phyloP scores from a whole-genome alignment of 2,888 invertebrate genomes.

The Drosophila basisetae region DNA sequence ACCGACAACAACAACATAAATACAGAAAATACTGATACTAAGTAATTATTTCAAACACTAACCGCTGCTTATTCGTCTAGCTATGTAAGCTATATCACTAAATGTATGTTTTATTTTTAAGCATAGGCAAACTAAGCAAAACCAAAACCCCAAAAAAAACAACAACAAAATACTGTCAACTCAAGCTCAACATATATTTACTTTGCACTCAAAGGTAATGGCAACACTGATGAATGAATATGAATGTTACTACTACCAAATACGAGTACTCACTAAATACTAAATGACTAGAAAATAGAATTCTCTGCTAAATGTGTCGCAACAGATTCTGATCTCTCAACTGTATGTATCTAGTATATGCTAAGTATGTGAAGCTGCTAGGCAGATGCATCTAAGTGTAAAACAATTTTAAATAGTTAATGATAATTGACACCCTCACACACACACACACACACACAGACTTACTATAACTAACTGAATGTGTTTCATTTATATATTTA shows the following conservation, averaged over 20 bases:
- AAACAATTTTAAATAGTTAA: conserved; percentile 55
- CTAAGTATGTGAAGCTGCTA: conserved; percentile 30
- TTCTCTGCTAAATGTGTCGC: conserved; percentile 35
- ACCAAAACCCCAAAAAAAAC: not conserved
- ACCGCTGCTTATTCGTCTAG: conserved; percentile 61
- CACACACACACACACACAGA: conserved; percentile 9
- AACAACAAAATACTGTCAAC: conserved; percentile 16
- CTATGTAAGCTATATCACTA: conserved; percentile 51
- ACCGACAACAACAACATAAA: not conserved
- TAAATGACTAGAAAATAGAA: conserved; percentile 23
- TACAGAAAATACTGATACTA: conserved; percentile 20
- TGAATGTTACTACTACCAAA: conserved; percentile 55
- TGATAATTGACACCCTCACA: conserved; percentile 24
- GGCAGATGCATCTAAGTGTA: conserved; percentile 51
- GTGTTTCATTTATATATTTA: conserved; percentile 56
- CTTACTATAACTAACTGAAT: conserved; percentile 57
- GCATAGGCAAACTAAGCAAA: conserved; percentile 11
- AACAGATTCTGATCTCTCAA: conserved; percentile 36
- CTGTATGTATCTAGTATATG: conserved; percentile 19
- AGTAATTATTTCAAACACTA: conserved; percentile 17
- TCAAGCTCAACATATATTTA: conserved; percentile 36
- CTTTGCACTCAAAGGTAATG: conserved; percentile 51
- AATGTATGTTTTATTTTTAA: conserved; percentile 34
- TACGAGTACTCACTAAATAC: conserved; percentile 39
- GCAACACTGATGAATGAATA: conserved; percentile 41